Percentiles rank a stretch among this genome's conserved stretches.
phyloP scores from a whole-genome alignment of 1,140 invertebrate genomes.

The Antheraea pernyi region DNA sequence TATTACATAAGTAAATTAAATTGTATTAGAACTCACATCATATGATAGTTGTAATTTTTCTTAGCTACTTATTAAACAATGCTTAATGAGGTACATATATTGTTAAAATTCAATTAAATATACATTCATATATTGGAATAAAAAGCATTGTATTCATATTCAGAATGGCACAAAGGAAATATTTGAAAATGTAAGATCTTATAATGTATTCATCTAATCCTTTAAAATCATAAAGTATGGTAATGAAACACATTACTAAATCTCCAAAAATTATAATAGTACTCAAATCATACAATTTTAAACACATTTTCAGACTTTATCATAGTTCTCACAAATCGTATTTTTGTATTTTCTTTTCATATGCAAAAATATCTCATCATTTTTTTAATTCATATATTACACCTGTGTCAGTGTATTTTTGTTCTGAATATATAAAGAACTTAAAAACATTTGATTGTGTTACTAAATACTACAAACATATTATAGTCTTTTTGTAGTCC shows the following conservation, averaged over 20 bases:
- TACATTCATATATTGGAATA: not conserved
- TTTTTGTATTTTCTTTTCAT: not conserved
- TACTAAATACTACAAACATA: no score
- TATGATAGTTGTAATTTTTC: not conserved
- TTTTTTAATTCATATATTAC: not conserved
- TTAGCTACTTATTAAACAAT: not conserved
- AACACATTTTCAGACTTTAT: not conserved
- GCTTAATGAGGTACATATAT: not conserved
- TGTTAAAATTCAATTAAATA: not conserved
- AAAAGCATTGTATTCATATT: not conserved
- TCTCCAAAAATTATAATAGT: not conserved
- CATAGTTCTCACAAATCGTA: not conserved
- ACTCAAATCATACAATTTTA: not conserved
- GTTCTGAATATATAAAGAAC: no score
- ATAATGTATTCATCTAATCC: no score
- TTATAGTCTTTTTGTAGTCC: no score
- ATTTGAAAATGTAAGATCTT: no score
- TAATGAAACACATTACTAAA: constrained; percentile 2
- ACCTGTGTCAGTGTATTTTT: no score
- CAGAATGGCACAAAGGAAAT: not conserved
- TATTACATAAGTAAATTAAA: not conserved
- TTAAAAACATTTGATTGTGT: no score
- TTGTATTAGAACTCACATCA: no score
- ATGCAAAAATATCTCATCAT: not conserved
- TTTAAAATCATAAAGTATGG: not conserved